phyloP scores from a whole-genome alignment of 2,113 vertebrate species.

The Mesoclemmys tuberculata region DNA sequence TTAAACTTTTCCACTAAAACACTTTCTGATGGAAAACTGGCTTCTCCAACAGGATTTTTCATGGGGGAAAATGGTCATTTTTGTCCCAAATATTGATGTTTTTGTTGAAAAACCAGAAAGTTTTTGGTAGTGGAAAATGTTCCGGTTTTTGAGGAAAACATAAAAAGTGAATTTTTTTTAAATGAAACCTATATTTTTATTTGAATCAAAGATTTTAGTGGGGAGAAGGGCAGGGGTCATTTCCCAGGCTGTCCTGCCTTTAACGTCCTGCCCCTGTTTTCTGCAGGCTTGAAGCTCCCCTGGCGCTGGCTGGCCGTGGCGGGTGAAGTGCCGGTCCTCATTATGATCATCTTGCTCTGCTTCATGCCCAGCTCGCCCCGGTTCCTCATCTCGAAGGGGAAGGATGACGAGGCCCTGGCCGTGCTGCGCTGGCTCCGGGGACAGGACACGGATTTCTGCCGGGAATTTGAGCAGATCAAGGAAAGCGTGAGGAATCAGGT shows the following conservation, averaged over 20 bases:
- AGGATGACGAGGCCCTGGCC: constrained; percentile 76
- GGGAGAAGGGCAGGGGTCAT: not conserved
- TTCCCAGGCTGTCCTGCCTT: no score
- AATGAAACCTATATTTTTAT: not conserved
- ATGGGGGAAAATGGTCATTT: not conserved
- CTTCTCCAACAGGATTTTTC: not conserved
- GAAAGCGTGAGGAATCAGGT: constrained; percentile 80
- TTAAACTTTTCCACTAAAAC: not conserved
- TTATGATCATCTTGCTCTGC: constrained; percentile 86
- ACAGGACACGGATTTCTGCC: constrained; percentile 66
- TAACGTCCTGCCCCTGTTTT: not conserved
- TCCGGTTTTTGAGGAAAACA: not conserved
- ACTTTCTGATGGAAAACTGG: not conserved
- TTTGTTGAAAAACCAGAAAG: not conserved
- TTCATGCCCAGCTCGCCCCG: constrained; percentile 95
- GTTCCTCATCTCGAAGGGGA: constrained; percentile 87
- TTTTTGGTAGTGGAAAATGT: not conserved
- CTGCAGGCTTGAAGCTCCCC: constrained; percentile 83
- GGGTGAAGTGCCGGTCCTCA: constrained; percentile 83
- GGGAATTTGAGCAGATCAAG: constrained; percentile 84
- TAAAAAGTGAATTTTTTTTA: not conserved
- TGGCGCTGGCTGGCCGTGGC: constrained; percentile 94
- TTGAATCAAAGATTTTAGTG: not conserved
- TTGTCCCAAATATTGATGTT: not conserved
- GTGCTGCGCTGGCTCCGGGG: constrained; percentile 90